Base-by-base conservation (phyloP, 2,113 vertebrate species). In the Sceloporus tristichus region DNA sequence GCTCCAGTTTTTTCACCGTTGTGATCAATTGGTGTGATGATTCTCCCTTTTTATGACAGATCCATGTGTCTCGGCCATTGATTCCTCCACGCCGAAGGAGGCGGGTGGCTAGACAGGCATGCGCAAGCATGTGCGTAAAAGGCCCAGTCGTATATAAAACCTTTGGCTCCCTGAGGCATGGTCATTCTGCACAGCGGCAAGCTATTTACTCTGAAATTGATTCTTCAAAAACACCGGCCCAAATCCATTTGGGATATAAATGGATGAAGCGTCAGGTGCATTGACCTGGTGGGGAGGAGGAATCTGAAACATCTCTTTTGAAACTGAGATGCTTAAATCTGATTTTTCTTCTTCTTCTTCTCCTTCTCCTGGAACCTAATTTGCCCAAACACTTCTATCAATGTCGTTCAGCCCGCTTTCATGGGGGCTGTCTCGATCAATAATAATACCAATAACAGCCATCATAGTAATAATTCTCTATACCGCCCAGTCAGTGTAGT, bases 281-380 rank as follows among this genome's bases (percentile, higher is more conserved):
- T 9, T 86, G 85, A 85, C 34, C 81, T 59, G 53, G 14, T 3
- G 75, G 29, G 77, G 77, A 14, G 48, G 34, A 0, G 0, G 59
- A 48, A 74, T 86, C 86, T 56, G 53, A 10, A 77, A 38, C 70
- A 29, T 83, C 56, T 18, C 29, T 91, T 85, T 84, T 7, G 71
- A 71, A 87, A 56, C 6, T 40, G 42, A 75, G 29, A 19, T 48
- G 68, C 9, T 1, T 66, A 88, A 75, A 29, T 42, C 40, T 66
- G n/a, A 27, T 23, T 14, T 23, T 14, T 16, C 40, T 19, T 48
- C 10, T 40, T 27, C 65, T 8, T 34, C 83, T 90, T 59, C 54
- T 94, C 48, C 90, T 48, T 48, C 48, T 48, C 48, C 68, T 16
- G 4, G 53, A 74, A 29, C 21, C 29, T 4, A 13, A 87, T 25